Conservation (phyloP, 2,797 vertebrate genomes). For the Urosaurus nigricauda region DNA sequence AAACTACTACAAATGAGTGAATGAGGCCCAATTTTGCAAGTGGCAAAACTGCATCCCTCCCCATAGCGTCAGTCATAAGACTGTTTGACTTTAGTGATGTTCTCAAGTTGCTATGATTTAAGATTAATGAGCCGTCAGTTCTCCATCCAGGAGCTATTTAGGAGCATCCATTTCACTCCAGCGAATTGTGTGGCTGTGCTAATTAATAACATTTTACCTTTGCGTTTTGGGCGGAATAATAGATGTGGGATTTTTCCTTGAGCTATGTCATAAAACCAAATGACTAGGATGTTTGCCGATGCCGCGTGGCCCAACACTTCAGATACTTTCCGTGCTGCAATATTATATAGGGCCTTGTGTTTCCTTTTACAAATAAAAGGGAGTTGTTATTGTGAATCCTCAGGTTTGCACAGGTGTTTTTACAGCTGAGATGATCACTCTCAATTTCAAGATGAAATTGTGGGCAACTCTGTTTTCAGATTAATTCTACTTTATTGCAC, state of each 20-base stretch:
- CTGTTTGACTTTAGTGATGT: constrained; percentile 68
- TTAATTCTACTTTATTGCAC: not conserved
- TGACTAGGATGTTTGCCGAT: constrained; percentile 36
- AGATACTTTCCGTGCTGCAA: constrained; percentile 30
- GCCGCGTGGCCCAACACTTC: constrained; percentile 2
- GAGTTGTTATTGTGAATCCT: constrained; percentile 9
- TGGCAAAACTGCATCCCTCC: constrained; percentile 35
- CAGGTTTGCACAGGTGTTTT: not conserved
- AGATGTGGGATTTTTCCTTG: constrained; percentile 53
- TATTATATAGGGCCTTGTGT: constrained; percentile 13
- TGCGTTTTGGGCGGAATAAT: constrained; percentile 69
- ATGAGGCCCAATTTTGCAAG: constrained; percentile 8
- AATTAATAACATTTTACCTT: constrained; percentile 77
- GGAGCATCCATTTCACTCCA: constrained; percentile 69
- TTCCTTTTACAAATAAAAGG: not conserved
- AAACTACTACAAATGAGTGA: not conserved
- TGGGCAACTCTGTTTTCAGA: too few relatives aligned
- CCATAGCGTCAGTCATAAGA: constrained; percentile 65
- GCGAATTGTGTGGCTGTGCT: constrained; percentile 65
- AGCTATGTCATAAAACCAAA: constrained; percentile 62
- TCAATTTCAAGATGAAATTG: not conserved
- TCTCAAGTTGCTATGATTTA: constrained; percentile 64
- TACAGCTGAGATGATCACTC: not conserved
- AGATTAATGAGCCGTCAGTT: constrained; percentile 77
- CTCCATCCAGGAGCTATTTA: constrained; percentile 75